Percentiles rank a stretch among this genome's conserved stretches.
phyloP scores from a whole-genome alignment of 2,797 vertebrate species.

The Bradypodion pumilum region DNA sequence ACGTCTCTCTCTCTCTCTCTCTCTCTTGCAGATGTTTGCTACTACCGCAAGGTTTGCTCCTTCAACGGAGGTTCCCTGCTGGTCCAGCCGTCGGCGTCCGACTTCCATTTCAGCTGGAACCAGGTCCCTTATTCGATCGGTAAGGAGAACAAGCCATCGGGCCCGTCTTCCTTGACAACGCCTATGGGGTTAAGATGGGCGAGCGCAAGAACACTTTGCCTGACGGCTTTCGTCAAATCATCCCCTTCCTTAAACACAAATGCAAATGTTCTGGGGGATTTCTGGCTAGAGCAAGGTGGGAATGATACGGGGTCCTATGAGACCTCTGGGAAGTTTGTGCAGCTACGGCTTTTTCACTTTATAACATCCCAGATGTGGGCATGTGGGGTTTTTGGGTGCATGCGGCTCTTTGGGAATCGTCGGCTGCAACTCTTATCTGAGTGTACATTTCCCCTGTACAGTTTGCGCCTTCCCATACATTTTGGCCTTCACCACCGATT shows the following conservation, averaged over 20 bases:
- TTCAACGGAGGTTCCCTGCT: constrained; percentile 93
- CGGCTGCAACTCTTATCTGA: too few species aligned
- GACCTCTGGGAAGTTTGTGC: too few species aligned
- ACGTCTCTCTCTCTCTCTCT: constrained; percentile 4
- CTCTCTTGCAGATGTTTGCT: constrained; percentile 91
- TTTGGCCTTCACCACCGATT: constrained; percentile 96
- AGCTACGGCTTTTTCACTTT: too few species aligned
- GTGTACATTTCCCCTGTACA: too few species aligned
- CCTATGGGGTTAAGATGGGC: too few species aligned
- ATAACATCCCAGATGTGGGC: too few species aligned
- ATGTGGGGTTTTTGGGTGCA: too few species aligned
- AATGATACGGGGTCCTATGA: background rate
- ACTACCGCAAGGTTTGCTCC: constrained; percentile 94
- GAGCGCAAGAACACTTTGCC: too few species aligned
- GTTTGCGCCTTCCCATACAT: constrained; percentile 98
- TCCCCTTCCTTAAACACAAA: background rate
- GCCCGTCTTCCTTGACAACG: background rate
- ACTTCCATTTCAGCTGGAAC: constrained; percentile 99
- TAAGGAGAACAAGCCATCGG: constrained; percentile 70
- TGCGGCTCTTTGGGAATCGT: too few species aligned
- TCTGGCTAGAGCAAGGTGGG: too few species aligned
- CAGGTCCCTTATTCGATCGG: constrained; percentile 95
- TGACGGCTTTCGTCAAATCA: background rate
- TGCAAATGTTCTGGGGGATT: too few species aligned
- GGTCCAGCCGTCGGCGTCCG: constrained; percentile 91